phyloP scores from a whole-genome alignment of 2,113 vertebrate genomes.

The Nannobrachium achirus region DNA sequence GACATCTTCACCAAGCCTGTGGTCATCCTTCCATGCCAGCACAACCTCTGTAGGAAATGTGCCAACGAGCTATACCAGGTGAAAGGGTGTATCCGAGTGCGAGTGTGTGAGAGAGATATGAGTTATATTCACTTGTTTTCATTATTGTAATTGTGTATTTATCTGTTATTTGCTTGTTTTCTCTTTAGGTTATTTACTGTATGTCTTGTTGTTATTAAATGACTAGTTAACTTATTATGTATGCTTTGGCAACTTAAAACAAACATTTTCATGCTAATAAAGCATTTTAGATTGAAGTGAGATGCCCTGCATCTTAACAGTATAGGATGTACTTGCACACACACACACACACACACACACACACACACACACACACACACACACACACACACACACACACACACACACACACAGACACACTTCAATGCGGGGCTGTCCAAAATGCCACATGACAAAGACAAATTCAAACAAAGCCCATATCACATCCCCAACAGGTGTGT shows the following conservation, averaged over 20 bases:
- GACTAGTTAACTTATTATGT: neutral
- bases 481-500: constrained; percentile 53
- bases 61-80: constrained; percentile 81
- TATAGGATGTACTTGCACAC: neutral
- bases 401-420: neutral
- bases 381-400: constrained; percentile 4
- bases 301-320: too few relatives aligned
- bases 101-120: neutral
- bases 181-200: too few relatives aligned
- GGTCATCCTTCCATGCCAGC: constrained; percentile 82
- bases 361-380: neutral
- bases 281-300: too few relatives aligned
- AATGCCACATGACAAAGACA: neutral
- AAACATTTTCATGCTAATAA: too few relatives aligned
- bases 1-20: constrained; percentile 81
- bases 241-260: too few relatives aligned
- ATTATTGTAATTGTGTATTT: neutral
- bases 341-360: neutral
- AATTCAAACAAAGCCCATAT: neutral
- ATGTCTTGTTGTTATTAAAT: too few relatives aligned
- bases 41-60: constrained; percentile 83
- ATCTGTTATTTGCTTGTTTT: neutral
- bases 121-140: neutral
- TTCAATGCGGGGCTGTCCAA: too few relatives aligned
- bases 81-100: constrained; percentile 4